phyloP scores from a whole-genome alignment of 1,140 invertebrate genomes.

The Caerostris darwini region DNA sequence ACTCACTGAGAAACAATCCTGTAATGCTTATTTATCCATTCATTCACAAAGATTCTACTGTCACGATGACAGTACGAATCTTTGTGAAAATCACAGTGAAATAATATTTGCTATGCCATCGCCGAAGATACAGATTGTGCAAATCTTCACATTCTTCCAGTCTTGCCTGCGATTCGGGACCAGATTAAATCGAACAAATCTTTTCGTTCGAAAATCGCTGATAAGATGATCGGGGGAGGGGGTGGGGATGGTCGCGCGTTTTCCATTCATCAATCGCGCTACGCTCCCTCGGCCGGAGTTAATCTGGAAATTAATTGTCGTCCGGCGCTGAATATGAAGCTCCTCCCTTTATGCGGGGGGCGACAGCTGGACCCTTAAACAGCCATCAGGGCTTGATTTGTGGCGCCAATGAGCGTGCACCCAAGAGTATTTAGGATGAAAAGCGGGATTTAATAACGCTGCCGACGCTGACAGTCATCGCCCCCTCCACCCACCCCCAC shows the following conservation, averaged over 20 bases:
- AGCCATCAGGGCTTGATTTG: slow-evolving; percentile 77
- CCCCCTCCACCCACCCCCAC: too few species aligned
- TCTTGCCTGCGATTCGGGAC: too few species aligned
- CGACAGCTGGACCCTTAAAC: slow-evolving; percentile 76
- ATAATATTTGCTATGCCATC: too few species aligned
- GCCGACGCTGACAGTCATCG: slow-evolving; percentile 59
- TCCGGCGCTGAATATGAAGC: slow-evolving; percentile 53
- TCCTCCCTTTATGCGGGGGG: slow-evolving; percentile 58
- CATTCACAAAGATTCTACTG: too few species aligned
- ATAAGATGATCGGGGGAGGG: not conserved
- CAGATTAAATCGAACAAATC: not conserved
- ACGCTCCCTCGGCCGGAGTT: slow-evolving; percentile 55
- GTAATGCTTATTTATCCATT: too few species aligned
- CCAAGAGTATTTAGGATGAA: slow-evolving; percentile 74
- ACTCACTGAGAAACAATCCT: too few species aligned
- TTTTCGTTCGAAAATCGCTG: not conserved
- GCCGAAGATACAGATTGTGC: too few species aligned
- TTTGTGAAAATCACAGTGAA: too few species aligned
- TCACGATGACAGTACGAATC: too few species aligned
- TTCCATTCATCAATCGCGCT: slow-evolving; percentile 57
- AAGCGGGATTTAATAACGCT: slow-evolving; percentile 76
- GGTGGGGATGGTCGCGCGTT: not conserved
- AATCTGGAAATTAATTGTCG: slow-evolving; percentile 76
- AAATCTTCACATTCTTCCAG: too few species aligned
- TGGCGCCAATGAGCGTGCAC: slow-evolving; percentile 75